These are phyloP conservation scores for Hoplias malabaricus DNA, from an alignment of 2,113 vertebrate species.

Conservation along the genomic window DNA sequence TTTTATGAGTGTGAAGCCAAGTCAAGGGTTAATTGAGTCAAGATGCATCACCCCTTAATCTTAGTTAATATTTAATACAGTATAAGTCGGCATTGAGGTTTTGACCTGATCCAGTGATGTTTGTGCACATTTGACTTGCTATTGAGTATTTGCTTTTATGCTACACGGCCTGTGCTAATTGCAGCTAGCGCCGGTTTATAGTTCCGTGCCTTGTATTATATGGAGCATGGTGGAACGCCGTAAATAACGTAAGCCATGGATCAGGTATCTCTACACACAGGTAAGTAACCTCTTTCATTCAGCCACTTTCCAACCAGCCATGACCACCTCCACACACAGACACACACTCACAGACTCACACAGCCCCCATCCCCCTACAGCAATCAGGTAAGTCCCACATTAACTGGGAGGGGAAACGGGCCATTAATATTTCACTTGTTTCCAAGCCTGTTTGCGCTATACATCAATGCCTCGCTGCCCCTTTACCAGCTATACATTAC, in stretches of 20 bases:
- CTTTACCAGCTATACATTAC: conserved; percentile 98
- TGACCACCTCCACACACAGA: conserved; percentile 18
- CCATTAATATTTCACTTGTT: conserved; percentile 98
- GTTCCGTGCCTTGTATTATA: conserved; percentile 46
- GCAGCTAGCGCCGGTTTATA: conserved; percentile 43
- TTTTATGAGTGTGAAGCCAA: too few species aligned
- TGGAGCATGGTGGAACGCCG: conserved; percentile 32
- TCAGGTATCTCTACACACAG: conserved; percentile 31
- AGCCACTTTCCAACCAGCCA: conserved; percentile 36
- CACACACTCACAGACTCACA: conserved; percentile 16
- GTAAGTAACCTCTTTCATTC: conserved; percentile 10
- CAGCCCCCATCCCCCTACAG: conserved; percentile 49
- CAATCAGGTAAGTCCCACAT: conserved; percentile 83
- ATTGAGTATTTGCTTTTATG: conserved; percentile 8
- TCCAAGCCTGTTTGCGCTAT: conserved; percentile 88
- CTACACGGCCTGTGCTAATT: conserved; percentile 34
- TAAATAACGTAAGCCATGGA: conserved; percentile 40
- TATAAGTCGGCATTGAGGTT: background rate
- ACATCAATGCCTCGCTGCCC: conserved; percentile 94
- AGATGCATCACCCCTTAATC: too few species aligned
- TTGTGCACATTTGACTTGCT: background rate
- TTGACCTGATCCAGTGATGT: background rate
- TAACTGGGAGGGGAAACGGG: conserved; percentile 74
- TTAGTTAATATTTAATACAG: background rate
- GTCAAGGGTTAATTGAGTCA: too few species aligned